Evolutionary conservation across 1,140 invertebrate genomes (phyloP).

Genomic region (Hetaerina americana): DNA sequence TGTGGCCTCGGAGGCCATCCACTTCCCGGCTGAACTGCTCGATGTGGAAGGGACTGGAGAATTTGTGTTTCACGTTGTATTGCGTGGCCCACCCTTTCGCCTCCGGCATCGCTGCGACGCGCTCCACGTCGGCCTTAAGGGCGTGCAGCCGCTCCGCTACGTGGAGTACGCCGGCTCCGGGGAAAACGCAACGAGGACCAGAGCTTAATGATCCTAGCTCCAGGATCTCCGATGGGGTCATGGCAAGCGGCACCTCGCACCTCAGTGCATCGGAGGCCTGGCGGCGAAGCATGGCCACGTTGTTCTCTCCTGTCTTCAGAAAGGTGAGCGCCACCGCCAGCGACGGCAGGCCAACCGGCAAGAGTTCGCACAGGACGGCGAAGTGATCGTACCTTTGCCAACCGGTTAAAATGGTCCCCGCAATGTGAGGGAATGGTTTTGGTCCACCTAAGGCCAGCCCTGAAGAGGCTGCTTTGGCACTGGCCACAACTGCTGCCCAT

Average conservation of each 20-base stretch:
- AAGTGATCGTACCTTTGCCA: constrained; percentile 40
- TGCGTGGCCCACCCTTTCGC: constrained; percentile 27
- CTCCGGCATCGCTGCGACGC: constrained; percentile 19
- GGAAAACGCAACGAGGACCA: constrained; percentile 22
- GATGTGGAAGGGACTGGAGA: constrained; percentile 28
- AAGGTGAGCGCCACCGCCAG: constrained; percentile 30
- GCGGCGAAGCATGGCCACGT: constrained; percentile 15
- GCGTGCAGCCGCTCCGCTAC: constrained; percentile 19
- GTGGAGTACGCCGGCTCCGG: constrained; percentile 24
- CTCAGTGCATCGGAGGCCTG: constrained; percentile 16
- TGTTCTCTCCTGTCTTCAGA: constrained; percentile 15
- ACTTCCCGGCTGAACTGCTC: constrained; percentile 16
- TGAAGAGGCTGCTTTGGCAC: not conserved
- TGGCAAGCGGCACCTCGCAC: constrained; percentile 19
- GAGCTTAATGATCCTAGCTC: constrained; percentile 17
- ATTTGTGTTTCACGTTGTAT: constrained; percentile 23
- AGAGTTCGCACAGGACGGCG: constrained; percentile 47
- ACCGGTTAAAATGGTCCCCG: constrained; percentile 21
- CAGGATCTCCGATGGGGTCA: constrained; percentile 16
- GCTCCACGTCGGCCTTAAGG: constrained; percentile 16
- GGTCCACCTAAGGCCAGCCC: not conserved
- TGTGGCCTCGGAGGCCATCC: constrained; percentile 9
- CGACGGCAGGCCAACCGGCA: constrained; percentile 47
- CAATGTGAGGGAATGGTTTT: constrained; percentile 6
- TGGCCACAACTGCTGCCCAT: constrained; percentile 17